phyloP scores from a whole-genome alignment of 2,888 invertebrate species.

The Podabrus alpinus region DNA sequence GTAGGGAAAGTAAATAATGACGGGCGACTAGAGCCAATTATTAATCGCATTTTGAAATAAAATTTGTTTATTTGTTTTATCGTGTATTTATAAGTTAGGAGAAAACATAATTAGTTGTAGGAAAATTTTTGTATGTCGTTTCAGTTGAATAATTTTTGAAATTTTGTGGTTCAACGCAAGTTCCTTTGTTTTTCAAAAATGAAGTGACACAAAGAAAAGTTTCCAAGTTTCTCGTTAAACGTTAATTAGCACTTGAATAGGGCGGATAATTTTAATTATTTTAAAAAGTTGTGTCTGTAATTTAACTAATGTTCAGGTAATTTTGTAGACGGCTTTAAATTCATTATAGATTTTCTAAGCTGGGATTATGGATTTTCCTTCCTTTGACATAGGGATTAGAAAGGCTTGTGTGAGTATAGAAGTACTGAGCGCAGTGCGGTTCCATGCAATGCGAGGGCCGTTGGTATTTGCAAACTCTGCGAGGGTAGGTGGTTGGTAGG shows the following conservation, averaged over 20 bases:
- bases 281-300: slow-evolving; percentile 15
- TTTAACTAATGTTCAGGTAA: slow-evolving; percentile 26
- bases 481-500: slow-evolving; percentile 32
- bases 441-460: slow-evolving; percentile 39
- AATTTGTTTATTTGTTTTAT: background rate
- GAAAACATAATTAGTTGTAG: too few relatives aligned
- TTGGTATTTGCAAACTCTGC: slow-evolving; percentile 44
- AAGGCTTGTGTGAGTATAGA: slow-evolving; percentile 44
- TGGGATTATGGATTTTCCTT: slow-evolving; percentile 49
- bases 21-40: background rate
- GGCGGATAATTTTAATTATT: background rate
- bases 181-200: background rate
- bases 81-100: background rate
- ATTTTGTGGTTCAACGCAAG: background rate
- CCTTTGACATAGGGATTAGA: slow-evolving; percentile 48
- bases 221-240: background rate
- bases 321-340: slow-evolving; percentile 30
- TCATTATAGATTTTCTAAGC: slow-evolving; percentile 38
- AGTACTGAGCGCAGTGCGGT: slow-evolving; percentile 32
- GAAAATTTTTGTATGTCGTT: too few relatives aligned
- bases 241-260: background rate
- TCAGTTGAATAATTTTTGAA: background rate
- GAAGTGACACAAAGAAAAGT: background rate
- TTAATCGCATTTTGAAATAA: background rate
- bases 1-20: background rate